phyloP scores from a whole-genome alignment of 2,797 vertebrate species.

The Parambassis ranga region DNA sequence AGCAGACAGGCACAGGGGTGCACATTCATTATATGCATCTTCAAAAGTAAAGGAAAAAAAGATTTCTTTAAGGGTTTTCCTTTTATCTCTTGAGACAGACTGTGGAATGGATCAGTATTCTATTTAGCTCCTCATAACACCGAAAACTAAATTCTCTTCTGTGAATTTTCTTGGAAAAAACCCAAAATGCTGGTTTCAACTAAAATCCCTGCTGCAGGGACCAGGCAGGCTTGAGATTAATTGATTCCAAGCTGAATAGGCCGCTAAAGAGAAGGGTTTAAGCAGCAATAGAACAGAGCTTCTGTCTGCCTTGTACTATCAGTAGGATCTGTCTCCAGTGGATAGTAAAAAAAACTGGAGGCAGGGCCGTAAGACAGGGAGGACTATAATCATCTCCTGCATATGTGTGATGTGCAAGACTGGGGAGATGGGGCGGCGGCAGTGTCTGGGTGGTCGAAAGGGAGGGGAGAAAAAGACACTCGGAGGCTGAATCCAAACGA shows the following conservation, averaged over 20 bases:
- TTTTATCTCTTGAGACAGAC: conserved; percentile 49
- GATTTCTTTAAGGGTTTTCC: conserved; percentile 5
- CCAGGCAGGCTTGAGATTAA: conserved; percentile 63
- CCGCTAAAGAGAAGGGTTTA: conserved; percentile 67
- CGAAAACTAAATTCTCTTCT: conserved; percentile 47
- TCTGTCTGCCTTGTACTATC: conserved; percentile 68
- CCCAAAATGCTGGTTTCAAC: conserved; percentile 50
- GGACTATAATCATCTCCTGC: conserved; percentile 77
- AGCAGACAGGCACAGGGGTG: conserved; percentile 53
- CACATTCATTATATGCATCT: conserved; percentile 48
- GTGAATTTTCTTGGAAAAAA: conserved; percentile 33
- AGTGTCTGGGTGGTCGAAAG: conserved; percentile 82
- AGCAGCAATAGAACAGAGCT: conserved; percentile 53
- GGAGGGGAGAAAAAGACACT: conserved; percentile 66
- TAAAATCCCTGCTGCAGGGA: conserved; percentile 60
- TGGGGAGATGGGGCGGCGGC: conserved; percentile 64
- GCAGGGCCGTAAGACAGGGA: conserved; percentile 70
- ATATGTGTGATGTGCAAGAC: conserved; percentile 62
- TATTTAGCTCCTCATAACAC: conserved; percentile 55
- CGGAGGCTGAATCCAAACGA: conserved; percentile 72
- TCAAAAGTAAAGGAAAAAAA: conserved; percentile 41
- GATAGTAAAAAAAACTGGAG: conserved; percentile 71
- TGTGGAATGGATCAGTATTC: conserved; percentile 45
- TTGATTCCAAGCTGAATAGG: conserved; percentile 71
- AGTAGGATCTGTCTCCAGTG: conserved; percentile 68